Percentiles rank a stretch among this genome's conserved stretches.
Conservation (phyloP, 2,113 vertebrate genomes). For the Fregata magnificens region DNA sequence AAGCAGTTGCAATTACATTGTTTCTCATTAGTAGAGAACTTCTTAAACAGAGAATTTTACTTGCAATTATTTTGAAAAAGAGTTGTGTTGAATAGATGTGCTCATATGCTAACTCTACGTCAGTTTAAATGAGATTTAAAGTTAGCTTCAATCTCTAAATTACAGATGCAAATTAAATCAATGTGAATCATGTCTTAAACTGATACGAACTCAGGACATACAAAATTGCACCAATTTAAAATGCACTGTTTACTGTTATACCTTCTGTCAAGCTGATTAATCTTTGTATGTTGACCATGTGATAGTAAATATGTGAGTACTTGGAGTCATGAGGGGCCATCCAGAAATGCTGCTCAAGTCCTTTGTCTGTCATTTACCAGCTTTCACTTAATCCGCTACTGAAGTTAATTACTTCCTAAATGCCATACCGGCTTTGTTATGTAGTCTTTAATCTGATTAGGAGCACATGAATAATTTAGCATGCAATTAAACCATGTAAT, state of each 20-base stretch:
- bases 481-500: not conserved
- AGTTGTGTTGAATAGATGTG: not conserved
- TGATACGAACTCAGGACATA: not conserved
- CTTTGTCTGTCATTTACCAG: not conserved
- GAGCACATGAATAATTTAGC: not conserved
- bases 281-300: not conserved
- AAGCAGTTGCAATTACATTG: no score
- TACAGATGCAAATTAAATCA: not conserved
- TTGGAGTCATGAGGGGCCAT: not conserved
- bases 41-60: no score
- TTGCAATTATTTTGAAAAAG: not conserved
- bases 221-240: not conserved
- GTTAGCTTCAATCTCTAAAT: not conserved
- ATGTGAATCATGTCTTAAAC: not conserved
- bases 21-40: no score
- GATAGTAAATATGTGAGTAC: not conserved
- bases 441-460: conserved; percentile 26
- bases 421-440: not conserved
- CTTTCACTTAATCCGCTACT: not conserved
- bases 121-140: not conserved
- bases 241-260: not conserved
- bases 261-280: not conserved
- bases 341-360: not conserved
- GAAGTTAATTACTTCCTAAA: conserved; percentile 2
- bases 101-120: not conserved